Conservation (phyloP, 2,888 invertebrate species). For the Ochlodes sylvanus region DNA sequence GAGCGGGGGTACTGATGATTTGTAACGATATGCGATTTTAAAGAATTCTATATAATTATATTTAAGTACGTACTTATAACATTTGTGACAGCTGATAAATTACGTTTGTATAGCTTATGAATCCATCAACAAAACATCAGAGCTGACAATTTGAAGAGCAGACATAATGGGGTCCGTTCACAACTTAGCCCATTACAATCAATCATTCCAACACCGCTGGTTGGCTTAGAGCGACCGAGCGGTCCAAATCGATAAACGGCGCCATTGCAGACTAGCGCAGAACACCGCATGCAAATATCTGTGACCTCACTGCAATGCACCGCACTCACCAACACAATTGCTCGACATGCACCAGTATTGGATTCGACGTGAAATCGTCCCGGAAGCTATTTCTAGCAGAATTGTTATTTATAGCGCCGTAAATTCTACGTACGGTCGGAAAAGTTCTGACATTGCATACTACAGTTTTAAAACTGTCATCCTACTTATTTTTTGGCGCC, state of each 20-base stretch:
- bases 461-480: not conserved
- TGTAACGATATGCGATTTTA: too few species aligned
- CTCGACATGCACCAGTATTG: not conserved
- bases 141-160: not conserved
- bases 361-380: not conserved
- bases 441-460: not conserved
- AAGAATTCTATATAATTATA: too few species aligned
- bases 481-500: not conserved
- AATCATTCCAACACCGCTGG: not conserved
- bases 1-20: too few species aligned
- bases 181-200: too few species aligned
- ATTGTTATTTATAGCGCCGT: not conserved
- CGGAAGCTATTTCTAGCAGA: not conserved
- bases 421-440: not conserved
- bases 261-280: not conserved
- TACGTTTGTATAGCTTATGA: too few species aligned
- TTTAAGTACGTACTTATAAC: too few species aligned
- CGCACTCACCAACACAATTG: not conserved
- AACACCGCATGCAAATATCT: slow-evolving; percentile 1
- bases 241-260: slow-evolving; percentile 5
- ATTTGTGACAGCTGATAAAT: too few species aligned
- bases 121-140: too few species aligned
- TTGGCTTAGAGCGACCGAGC: not conserved
- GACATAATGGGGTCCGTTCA: too few species aligned
- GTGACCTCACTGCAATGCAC: slow-evolving; percentile 9